Percentiles rank a stretch among this genome's conserved stretches.
Conservation (phyloP, 64 coral and sea anemone species). For the Hydrozoanthus tunicans region DNA sequence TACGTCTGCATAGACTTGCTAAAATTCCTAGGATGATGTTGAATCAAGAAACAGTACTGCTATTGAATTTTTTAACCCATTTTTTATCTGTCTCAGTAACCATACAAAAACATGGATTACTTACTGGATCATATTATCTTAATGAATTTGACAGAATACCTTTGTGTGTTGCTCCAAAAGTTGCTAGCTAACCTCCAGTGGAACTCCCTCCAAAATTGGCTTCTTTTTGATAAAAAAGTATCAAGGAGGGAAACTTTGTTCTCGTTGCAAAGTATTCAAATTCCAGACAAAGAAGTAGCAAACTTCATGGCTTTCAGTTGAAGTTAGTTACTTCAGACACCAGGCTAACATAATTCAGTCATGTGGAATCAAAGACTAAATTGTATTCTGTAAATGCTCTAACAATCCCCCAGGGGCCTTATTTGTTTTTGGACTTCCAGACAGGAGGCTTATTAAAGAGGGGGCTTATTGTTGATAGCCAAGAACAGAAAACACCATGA, state of each 20-base stretch:
- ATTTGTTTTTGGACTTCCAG: background rate
- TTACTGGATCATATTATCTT: slow-evolving; percentile 9
- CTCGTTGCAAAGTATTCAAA: background rate
- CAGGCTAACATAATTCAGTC: background rate
- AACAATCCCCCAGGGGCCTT: background rate
- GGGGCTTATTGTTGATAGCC: too few species aligned
- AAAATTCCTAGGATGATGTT: too few species aligned
- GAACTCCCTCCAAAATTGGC: slow-evolving; percentile 48
- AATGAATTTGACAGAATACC: slow-evolving; percentile 31
- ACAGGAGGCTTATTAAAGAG: too few species aligned
- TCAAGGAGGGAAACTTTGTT: background rate
- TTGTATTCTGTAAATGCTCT: background rate
- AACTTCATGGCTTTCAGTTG: background rate
- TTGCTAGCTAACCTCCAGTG: slow-evolving; percentile 50
- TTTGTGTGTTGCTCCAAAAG: slow-evolving; percentile 50
- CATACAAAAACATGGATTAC: background rate
- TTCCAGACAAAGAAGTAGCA: background rate
- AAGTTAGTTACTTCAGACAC: background rate
- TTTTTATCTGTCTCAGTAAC: background rate
- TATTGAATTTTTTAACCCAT: background rate
- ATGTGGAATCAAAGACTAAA: background rate
- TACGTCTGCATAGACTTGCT: too few species aligned
- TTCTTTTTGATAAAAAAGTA: background rate
- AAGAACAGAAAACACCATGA: too few species aligned
- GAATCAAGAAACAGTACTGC: too few species aligned